Conservation (phyloP, 2,113 vertebrate species). For the Anguilla japonica region DNA sequence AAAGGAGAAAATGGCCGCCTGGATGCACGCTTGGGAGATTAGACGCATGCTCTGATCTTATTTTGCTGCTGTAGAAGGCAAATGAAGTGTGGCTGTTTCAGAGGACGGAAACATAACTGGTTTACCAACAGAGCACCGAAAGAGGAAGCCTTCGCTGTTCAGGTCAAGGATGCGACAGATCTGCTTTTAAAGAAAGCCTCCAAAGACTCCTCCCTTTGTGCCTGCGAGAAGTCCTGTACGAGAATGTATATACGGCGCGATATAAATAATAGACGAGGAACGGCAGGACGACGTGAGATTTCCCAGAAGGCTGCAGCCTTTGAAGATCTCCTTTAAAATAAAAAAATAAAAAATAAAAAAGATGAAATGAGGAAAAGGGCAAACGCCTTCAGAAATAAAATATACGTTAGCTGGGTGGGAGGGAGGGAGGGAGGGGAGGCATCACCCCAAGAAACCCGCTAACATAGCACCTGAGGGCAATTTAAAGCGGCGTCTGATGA, state of each 20-base stretch:
- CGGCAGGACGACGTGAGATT: not conserved
- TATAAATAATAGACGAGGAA: not conserved
- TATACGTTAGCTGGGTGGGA: not conserved
- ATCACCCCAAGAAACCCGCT: not conserved
- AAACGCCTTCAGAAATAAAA: not conserved
- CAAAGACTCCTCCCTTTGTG: not conserved
- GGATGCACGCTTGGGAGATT: not conserved
- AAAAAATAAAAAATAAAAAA: not conserved
- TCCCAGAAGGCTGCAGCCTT: not conserved
- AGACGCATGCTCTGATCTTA: not conserved
- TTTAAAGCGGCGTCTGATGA: not conserved
- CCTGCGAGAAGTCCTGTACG: not conserved
- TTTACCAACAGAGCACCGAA: not conserved
- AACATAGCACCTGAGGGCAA: not conserved
- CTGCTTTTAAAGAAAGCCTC: not conserved
- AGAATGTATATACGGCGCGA: too few species aligned
- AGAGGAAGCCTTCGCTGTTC: not conserved
- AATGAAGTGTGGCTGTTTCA: not conserved
- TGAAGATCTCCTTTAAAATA: not conserved
- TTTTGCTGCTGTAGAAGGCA: not conserved
- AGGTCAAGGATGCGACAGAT: not conserved
- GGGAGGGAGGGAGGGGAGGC: not conserved
- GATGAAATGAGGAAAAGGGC: not conserved
- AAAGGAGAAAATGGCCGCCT: not conserved
- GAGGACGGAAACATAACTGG: not conserved